Conservation (phyloP, 2,113 vertebrate species). For the Eonycteris spelaea region DNA sequence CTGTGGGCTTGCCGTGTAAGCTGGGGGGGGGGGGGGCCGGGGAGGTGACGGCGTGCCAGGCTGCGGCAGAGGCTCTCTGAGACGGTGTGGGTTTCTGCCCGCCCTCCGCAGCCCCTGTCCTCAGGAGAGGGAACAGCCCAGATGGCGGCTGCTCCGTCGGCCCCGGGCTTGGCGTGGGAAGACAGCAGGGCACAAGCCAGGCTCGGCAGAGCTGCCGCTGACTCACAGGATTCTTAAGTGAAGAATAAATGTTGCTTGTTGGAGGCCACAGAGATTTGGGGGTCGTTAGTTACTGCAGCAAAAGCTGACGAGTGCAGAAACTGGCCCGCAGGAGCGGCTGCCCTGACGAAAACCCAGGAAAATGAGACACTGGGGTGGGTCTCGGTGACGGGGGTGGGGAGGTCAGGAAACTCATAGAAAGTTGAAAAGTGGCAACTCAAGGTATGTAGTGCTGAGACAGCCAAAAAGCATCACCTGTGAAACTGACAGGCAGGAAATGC, state of each 20-base stretch:
- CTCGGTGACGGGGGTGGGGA: not conserved
- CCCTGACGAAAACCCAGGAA: not conserved
- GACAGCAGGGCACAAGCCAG: rapidly evolving
- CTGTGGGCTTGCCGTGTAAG: not conserved
- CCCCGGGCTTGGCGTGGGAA: not conserved
- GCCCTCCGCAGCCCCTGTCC: not conserved
- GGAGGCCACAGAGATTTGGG: not conserved
- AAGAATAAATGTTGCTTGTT: not conserved
- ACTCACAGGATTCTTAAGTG: not conserved
- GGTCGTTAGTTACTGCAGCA: not conserved
- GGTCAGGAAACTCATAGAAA: not conserved
- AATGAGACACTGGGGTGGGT: not conserved
- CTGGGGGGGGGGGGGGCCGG: too few relatives aligned
- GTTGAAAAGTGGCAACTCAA: not conserved
- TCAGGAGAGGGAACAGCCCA: not conserved
- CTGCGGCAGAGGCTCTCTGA: not conserved
- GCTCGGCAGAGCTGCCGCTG: not conserved
- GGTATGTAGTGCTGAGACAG: not conserved
- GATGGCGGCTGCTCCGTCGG: not conserved
- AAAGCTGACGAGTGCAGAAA: not conserved
- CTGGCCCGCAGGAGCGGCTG: not conserved
- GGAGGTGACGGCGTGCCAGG: rapidly evolving
- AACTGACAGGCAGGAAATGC: not conserved
- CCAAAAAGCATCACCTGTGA: not conserved
- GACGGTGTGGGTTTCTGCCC: not conserved